Evolutionary conservation across 2,113 vertebrate species (phyloP).

Genomic region (Barbus barbus): DNA sequence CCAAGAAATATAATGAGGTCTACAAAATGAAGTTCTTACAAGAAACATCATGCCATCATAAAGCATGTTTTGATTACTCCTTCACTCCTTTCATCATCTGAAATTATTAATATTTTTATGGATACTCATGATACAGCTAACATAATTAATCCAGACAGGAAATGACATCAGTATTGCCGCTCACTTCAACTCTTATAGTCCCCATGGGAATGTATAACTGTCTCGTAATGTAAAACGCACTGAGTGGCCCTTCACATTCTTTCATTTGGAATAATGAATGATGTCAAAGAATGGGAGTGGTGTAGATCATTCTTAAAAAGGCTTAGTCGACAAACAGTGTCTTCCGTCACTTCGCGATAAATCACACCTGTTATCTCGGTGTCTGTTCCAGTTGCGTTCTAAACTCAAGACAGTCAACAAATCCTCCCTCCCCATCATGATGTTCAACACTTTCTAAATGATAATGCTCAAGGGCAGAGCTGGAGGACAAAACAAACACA

Average conservation of each 20-base stretch:
- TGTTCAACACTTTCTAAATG: background rate
- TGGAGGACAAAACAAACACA: constrained; percentile 7
- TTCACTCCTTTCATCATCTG: background rate
- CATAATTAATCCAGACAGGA: constrained; percentile 32
- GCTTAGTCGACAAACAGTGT: constrained; percentile 25
- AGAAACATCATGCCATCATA: background rate
- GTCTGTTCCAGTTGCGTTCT: background rate
- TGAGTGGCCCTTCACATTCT: constrained; percentile 7
- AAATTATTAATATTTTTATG: constrained; percentile 15
- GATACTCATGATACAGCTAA: constrained; percentile 1
- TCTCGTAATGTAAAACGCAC: constrained; percentile 5
- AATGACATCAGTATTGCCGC: constrained; percentile 28
- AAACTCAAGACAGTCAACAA: constrained; percentile 26
- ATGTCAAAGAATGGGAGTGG: constrained; percentile 39
- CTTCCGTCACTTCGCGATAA: constrained; percentile 31
- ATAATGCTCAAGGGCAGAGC: constrained; percentile 32
- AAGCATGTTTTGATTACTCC: background rate
- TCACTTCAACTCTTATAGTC: background rate
- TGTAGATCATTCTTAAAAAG: constrained; percentile 49
- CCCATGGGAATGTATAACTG: too few relatives aligned
- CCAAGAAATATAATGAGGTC: background rate
- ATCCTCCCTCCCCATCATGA: constrained; percentile 1
- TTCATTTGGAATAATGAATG: constrained; percentile 45
- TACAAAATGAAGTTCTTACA: background rate
- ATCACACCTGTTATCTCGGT: constrained; percentile 29